phyloP scores from a whole-genome alignment of 1,140 invertebrate species.

The Atta cephalotes region DNA sequence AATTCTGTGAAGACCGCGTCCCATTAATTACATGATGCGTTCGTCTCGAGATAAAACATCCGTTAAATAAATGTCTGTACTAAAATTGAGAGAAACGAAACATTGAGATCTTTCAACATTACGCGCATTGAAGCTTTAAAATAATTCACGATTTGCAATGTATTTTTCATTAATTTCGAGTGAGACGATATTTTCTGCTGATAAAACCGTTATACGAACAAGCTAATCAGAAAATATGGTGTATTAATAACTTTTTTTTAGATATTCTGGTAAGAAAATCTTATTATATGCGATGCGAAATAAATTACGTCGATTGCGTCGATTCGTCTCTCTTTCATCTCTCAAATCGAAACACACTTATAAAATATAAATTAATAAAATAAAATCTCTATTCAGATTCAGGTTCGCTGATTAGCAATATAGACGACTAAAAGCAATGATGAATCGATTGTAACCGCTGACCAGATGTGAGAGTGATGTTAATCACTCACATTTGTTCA shows the following conservation, averaged over 20 bases:
- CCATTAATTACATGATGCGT: slow-evolving; percentile 38
- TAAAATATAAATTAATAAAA: too few relatives aligned
- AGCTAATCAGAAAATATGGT: slow-evolving; percentile 5
- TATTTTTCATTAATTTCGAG: slow-evolving; percentile 32
- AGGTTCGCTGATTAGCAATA: slow-evolving; percentile 3
- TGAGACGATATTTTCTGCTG: slow-evolving; percentile 18
- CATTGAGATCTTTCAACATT: slow-evolving; percentile 3
- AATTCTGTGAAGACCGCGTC: slow-evolving; percentile 13
- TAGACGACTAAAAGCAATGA: slow-evolving; percentile 26
- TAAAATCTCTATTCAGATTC: background rate
- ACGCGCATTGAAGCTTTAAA: background rate
- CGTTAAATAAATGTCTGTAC: slow-evolving; percentile 27
- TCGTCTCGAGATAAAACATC: slow-evolving; percentile 41
- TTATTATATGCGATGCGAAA: slow-evolving; percentile 12
- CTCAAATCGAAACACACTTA: slow-evolving; percentile 45
- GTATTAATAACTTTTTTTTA: slow-evolving; percentile 31
- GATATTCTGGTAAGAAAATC: slow-evolving; percentile 6
- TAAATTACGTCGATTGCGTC: slow-evolving; percentile 13
- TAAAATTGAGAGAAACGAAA: slow-evolving; percentile 32
- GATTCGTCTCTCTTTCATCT: slow-evolving; percentile 25
- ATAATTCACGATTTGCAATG: background rate
- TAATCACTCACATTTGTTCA: background rate
- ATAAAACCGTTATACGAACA: slow-evolving; percentile 50
- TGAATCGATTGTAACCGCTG: background rate
- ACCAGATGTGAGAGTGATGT: slow-evolving; percentile 29